A percentile compares a stretch with the other conserved stretches of the same genome.
Conservation (phyloP, 2,797 vertebrate genomes). For the Pangasius krempfi region DNA sequence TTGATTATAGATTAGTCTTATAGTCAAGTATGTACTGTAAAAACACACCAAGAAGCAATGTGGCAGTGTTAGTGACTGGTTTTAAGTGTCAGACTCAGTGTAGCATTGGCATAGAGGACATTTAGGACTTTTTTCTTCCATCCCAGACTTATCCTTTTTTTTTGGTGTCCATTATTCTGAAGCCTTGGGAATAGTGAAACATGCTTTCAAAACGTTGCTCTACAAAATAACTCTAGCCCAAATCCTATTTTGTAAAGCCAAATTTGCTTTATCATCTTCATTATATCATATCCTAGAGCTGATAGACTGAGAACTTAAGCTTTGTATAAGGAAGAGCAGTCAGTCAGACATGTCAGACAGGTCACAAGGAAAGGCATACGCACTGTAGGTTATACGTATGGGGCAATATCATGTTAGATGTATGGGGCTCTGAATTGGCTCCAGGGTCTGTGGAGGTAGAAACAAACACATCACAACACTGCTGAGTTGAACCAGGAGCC, state of each 20-base stretch:
- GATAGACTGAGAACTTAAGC: constrained; percentile 6
- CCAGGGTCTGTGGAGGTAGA: constrained; percentile 50
- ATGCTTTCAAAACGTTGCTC: neutral
- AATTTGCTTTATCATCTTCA: constrained; percentile 40
- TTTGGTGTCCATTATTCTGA: neutral
- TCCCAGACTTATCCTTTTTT: constrained; percentile 4
- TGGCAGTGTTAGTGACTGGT: neutral
- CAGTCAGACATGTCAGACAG: constrained; percentile 44
- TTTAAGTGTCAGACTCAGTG: neutral
- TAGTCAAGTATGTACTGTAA: neutral
- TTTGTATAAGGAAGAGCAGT: constrained; percentile 31
- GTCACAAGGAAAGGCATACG: neutral
- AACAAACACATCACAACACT: neutral
- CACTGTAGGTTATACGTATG: constrained; percentile 24
- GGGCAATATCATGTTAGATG: constrained; percentile 23
- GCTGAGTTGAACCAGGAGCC: neutral
- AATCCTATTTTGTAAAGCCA: constrained; percentile 31
- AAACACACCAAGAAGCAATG: neutral
- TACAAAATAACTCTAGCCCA: constrained; percentile 48
- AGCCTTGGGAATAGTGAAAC: neutral
- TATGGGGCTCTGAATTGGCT: constrained; percentile 25
- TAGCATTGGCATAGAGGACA: neutral
- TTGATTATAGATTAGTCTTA: neutral
- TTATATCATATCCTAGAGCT: constrained; percentile 2
- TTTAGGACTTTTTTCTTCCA: neutral